phyloP scores from a whole-genome alignment of 2,797 vertebrate species.

The Artibeus jamaicensis region DNA sequence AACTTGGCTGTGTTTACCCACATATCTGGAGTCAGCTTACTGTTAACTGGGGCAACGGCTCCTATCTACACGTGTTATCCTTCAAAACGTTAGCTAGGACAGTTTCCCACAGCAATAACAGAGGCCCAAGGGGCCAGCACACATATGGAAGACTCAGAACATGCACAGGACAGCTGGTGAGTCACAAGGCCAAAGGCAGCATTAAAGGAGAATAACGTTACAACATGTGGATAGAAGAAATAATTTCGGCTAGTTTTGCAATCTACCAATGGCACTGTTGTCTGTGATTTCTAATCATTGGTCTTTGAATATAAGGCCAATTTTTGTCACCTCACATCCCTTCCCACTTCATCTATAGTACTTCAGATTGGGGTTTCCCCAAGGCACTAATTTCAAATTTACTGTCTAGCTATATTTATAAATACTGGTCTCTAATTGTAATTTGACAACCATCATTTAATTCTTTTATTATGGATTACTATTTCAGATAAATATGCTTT shows the following conservation, averaged over 20 bases:
- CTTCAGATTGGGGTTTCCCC: background rate
- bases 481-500: constrained; percentile 25
- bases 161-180: background rate
- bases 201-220: background rate
- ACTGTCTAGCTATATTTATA: background rate
- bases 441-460: background rate
- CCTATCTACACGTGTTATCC: background rate
- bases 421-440: background rate
- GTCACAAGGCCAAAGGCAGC: background rate
- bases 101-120: background rate
- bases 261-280: background rate
- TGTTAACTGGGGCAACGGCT: background rate
- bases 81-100: background rate
- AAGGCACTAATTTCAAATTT: background rate
- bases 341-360: background rate
- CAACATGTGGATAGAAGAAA: background rate
- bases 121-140: background rate
- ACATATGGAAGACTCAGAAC: background rate
- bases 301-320: background rate
- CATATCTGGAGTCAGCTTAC: background rate
- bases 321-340: background rate
- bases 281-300: background rate
- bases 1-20: background rate
- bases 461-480: background rate
- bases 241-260: background rate